A percentile compares a stretch with the other conserved stretches of the same genome.
Evolutionary conservation across 1,140 invertebrate species (phyloP).

Genomic region (Bombus soroeensis): DNA sequence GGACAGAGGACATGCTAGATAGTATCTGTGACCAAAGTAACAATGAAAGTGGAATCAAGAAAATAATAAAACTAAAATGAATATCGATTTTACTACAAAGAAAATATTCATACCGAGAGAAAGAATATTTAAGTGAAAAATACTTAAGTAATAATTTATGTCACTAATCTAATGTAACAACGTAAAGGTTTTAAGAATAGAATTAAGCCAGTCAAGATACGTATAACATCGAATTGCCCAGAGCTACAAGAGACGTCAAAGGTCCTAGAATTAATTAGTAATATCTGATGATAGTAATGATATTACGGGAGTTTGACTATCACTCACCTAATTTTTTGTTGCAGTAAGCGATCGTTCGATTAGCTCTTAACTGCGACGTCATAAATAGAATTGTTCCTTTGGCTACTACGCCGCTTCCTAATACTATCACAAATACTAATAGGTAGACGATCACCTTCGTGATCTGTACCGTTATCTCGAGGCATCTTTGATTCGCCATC

Average conservation of each 20-base stretch:
- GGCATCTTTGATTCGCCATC: conserved; percentile 92
- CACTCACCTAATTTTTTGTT: conserved; percentile 91
- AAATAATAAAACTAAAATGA: too few species aligned
- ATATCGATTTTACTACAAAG: too few species aligned
- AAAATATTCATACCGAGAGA: too few species aligned
- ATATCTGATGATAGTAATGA: background rate
- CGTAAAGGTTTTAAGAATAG: background rate
- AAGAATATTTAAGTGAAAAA: background rate
- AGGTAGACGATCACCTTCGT: conserved; percentile 94
- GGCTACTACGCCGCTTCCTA: conserved; percentile 91
- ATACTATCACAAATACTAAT: conserved; percentile 92
- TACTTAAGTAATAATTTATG: too few species aligned
- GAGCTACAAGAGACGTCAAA: background rate
- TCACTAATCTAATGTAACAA: too few species aligned
- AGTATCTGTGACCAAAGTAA: too few species aligned
- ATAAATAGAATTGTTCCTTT: conserved; percentile 95
- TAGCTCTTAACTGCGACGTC: conserved; percentile 92
- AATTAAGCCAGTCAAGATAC: background rate
- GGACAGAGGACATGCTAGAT: too few species aligned
- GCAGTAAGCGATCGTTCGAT: conserved; percentile 90
- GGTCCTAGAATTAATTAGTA: background rate
- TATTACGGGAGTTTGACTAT: background rate
- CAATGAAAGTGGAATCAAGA: too few species aligned
- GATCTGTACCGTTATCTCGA: conserved; percentile 92
- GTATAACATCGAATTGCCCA: background rate